Conservation (phyloP, 2,888 invertebrate species). For the Saturnia pavonia region DNA sequence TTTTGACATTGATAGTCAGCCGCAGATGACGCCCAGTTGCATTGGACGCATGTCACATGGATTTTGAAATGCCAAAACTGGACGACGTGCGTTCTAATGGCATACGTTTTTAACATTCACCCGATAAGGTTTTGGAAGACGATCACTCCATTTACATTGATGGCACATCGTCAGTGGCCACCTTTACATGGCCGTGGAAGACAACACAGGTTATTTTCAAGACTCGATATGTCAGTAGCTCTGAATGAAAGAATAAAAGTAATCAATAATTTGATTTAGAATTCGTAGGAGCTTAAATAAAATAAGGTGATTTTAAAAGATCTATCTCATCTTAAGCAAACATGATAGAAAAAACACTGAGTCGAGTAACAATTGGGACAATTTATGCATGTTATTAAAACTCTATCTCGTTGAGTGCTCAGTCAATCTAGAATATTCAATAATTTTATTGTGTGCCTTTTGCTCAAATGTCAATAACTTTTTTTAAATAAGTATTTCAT, state of each 20-base stretch:
- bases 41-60: no score
- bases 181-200: not conserved
- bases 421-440: slow-evolving; percentile 34
- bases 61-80: no score
- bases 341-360: slow-evolving; percentile 31
- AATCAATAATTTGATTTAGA: not conserved
- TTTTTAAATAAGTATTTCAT: not conserved
- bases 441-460: slow-evolving; percentile 32
- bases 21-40: no score
- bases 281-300: not conserved
- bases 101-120: no score
- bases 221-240: no score
- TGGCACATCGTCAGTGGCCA: no score
- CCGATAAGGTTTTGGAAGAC: no score
- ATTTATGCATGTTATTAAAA: slow-evolving; percentile 36
- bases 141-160: no score
- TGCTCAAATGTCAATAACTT: not conserved
- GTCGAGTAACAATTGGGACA: slow-evolving; percentile 30
- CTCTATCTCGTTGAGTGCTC: slow-evolving; percentile 38
- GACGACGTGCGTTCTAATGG: no score
- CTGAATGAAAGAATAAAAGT: no score
- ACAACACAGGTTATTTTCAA: not conserved
- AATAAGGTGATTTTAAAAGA: not conserved
- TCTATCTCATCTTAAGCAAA: not conserved
- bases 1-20: no score